Evolutionary conservation across 2,113 vertebrate genomes (phyloP).

Genomic region (Sciurus niger): DNA sequence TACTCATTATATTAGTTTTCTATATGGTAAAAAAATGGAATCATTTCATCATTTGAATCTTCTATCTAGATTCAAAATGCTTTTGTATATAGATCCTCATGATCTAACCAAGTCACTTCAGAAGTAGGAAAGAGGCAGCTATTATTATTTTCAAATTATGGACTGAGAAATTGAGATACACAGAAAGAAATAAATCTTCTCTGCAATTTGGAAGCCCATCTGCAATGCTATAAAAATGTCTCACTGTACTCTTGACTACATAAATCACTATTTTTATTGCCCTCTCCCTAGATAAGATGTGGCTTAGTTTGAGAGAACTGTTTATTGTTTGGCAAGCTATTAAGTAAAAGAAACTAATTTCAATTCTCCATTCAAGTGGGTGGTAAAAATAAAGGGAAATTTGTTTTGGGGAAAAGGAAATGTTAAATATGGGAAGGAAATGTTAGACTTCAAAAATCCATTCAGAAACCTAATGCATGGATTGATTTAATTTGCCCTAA

Average conservation of each 20-base stretch:
- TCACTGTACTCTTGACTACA: slow-evolving; percentile 66
- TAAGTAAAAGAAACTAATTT: slow-evolving; percentile 75
- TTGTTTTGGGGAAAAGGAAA: slow-evolving; percentile 52
- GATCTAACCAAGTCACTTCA: neutral
- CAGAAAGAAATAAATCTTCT: slow-evolving; percentile 67
- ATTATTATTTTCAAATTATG: slow-evolving; percentile 52
- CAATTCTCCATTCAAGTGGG: slow-evolving; percentile 76
- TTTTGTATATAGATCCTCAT: neutral
- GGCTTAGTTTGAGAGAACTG: slow-evolving; percentile 81
- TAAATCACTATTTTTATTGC: slow-evolving; percentile 82
- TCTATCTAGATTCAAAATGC: neutral
- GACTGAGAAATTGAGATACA: slow-evolving; percentile 44
- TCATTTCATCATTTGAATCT: neutral
- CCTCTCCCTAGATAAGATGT: slow-evolving; percentile 74
- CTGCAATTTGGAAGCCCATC: slow-evolving; percentile 72
- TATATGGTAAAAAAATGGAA: neutral
- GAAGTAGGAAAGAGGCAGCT: neutral
- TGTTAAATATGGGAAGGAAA: slow-evolving; percentile 48
- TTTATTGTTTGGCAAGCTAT: slow-evolving; percentile 82
- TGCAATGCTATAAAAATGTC: slow-evolving; percentile 79
- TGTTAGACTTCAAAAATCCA: neutral
- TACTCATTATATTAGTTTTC: neutral
- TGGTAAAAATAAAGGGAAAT: slow-evolving; percentile 74
- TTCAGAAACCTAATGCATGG: neutral
- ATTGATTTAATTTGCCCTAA: neutral